These are phyloP conservation scores for Dolichotis patagonum DNA, from an alignment of 2,113 vertebrate species.

Conservation along the genomic window DNA sequence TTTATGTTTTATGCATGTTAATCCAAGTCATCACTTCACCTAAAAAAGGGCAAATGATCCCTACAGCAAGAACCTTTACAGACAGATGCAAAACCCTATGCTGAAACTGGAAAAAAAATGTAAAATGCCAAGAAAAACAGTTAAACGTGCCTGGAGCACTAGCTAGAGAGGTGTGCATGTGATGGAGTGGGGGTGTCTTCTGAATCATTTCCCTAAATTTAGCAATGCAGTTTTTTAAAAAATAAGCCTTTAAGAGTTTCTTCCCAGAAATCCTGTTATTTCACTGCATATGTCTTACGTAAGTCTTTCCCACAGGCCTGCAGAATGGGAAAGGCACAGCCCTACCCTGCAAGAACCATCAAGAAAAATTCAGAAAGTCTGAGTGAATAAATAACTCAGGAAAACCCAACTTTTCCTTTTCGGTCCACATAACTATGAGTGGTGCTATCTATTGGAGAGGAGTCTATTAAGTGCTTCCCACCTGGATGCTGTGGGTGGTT, in stretches of 20 bases:
- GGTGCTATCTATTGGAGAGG: neutral
- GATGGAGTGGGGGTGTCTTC: slow-evolving; percentile 80
- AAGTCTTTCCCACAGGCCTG: slow-evolving; percentile 73
- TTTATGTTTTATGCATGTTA: slow-evolving; percentile 58
- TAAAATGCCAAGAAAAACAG: slow-evolving; percentile 75
- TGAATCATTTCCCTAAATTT: slow-evolving; percentile 83
- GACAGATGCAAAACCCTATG: slow-evolving; percentile 65
- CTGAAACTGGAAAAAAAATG: slow-evolving; percentile 53
- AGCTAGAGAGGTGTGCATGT: slow-evolving; percentile 74
- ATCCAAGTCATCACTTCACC: neutral
- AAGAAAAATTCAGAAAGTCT: neutral
- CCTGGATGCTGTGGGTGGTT: neutral
- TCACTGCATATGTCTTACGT: slow-evolving; percentile 74
- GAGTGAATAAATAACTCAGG: neutral
- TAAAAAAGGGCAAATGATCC: slow-evolving; percentile 8
- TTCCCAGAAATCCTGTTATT: slow-evolving; percentile 80
- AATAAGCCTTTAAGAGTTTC: slow-evolving; percentile 74
- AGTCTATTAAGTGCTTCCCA: neutral
- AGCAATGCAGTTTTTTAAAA: slow-evolving; percentile 68
- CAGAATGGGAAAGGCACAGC: slow-evolving; percentile 48
- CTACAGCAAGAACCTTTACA: slow-evolving; percentile 42
- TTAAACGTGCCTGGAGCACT: slow-evolving; percentile 70
- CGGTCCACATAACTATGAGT: neutral
- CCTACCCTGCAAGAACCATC: neutral
- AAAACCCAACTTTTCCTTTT: neutral